These are phyloP conservation scores for Drosophila differens DNA, from an alignment of 2,888 invertebrate species.

Conservation along the genomic window DNA sequence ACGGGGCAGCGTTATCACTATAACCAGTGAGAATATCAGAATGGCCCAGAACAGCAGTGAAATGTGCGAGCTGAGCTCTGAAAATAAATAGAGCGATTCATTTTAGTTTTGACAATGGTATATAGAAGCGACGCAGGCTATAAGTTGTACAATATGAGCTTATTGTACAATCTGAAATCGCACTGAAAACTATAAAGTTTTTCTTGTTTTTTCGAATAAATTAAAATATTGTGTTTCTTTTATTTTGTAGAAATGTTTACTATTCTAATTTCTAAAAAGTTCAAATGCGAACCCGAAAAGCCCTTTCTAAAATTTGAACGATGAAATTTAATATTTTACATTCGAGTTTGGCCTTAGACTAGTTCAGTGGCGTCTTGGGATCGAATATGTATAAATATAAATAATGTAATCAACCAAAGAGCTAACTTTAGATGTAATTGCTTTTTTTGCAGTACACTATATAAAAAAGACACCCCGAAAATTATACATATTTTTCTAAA, in stretches of 20 bases:
- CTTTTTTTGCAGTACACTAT: no score
- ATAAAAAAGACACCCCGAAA: no score
- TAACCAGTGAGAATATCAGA: conserved; percentile 90
- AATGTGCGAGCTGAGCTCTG: conserved; percentile 93
- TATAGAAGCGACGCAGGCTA: neutral
- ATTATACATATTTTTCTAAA: no score
- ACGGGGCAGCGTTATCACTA: conserved; percentile 91
- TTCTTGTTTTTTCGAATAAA: neutral
- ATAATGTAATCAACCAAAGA: no score
- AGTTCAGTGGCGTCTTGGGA: neutral
- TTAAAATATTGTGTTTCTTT: no score
- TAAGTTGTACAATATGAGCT: neutral
- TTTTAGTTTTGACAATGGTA: no score
- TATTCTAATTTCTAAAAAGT: neutral
- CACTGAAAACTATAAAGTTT: no score
- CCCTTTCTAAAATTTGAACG: neutral
- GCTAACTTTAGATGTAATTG: no score
- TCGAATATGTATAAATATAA: neutral
- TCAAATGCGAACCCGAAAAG: neutral
- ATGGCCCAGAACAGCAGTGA: conserved; percentile 95
- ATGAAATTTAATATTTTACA: neutral
- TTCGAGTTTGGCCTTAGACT: no score
- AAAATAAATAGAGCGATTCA: conserved; percentile 12
- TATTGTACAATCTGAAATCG: no score
- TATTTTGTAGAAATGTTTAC: neutral